Percentiles rank a stretch among this genome's conserved stretches.
Conservation (phyloP, 1,140 invertebrate genomes). For the Cataglyphis hispanica region DNA sequence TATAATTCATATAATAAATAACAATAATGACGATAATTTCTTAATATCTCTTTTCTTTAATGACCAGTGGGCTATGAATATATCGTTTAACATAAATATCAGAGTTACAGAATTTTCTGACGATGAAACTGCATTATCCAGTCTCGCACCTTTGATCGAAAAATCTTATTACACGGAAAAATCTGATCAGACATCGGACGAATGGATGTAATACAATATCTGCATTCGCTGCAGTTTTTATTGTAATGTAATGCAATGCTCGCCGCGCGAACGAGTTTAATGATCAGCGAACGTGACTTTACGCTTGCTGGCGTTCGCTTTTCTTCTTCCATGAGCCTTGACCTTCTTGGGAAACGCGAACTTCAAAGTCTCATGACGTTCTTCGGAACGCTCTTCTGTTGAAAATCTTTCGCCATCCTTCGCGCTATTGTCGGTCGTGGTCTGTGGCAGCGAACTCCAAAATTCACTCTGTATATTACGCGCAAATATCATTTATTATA, state of each 20-base stretch:
- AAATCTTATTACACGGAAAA: conserved; percentile 57
- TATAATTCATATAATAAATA: not conserved
- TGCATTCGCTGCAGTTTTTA: conserved; percentile 54
- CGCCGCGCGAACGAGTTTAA: conserved; percentile 48
- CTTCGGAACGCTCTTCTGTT: conserved; percentile 1
- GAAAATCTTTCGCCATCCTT: conserved; percentile 40
- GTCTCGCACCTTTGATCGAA: conserved; percentile 33
- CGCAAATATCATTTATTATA: not conserved
- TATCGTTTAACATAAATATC: conserved; percentile 38
- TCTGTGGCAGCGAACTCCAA: conserved; percentile 65
- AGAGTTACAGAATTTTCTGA: conserved; percentile 38
- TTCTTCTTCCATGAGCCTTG: conserved; percentile 43
- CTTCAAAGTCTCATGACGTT: conserved; percentile 38
- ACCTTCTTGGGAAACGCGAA: conserved; percentile 49
- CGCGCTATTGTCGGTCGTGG: conserved; percentile 58
- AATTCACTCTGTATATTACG: conserved; percentile 16
- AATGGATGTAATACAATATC: conserved; percentile 51
- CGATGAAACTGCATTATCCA: conserved; percentile 46
- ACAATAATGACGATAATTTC: not conserved
- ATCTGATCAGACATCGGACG: conserved; percentile 29
- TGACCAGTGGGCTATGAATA: not conserved
- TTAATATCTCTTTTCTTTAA: conserved; percentile 33
- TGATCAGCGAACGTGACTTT: conserved; percentile 65
- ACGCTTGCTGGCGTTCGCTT: conserved; percentile 38
- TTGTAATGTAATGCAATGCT: conserved; percentile 50